These are phyloP conservation scores for Spodoptera littoralis DNA, from an alignment of 2,888 invertebrate species.

Conservation along the genomic window DNA sequence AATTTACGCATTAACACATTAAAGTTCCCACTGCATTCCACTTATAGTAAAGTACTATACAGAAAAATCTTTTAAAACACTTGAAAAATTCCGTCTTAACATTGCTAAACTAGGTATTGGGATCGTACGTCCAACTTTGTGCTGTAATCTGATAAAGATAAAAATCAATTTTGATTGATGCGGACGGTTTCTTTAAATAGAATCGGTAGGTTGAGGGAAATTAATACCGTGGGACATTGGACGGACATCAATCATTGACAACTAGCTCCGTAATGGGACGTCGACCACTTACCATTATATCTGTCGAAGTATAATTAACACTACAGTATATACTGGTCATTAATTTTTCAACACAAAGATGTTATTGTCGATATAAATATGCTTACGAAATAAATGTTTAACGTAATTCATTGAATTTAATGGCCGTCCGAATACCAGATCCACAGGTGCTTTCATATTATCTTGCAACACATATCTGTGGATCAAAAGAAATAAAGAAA, in stretches of 20 bases:
- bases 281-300: slow-evolving; percentile 59
- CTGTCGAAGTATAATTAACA: slow-evolving; percentile 51
- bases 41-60: slow-evolving; percentile 38
- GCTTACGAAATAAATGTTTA: slow-evolving; percentile 21
- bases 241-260: slow-evolving; percentile 56
- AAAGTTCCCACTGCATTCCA: slow-evolving; percentile 45
- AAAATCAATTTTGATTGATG: slow-evolving; percentile 22
- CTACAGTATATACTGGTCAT: slow-evolving; percentile 40
- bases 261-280: slow-evolving; percentile 48
- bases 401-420: slow-evolving; percentile 39
- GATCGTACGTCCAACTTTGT: slow-evolving; percentile 8
- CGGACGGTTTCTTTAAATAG: slow-evolving; percentile 29
- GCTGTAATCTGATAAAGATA: slow-evolving; percentile 3
- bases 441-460: slow-evolving; percentile 22
- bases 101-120: slow-evolving; percentile 10
- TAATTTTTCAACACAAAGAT: slow-evolving; percentile 46
- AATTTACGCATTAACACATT: slow-evolving; percentile 50
- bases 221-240: slow-evolving; percentile 49
- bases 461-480: slow-evolving; percentile 8
- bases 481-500: slow-evolving; percentile 3
- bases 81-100: slow-evolving; percentile 35
- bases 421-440: slow-evolving; percentile 12
- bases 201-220: slow-evolving; percentile 35
- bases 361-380: slow-evolving; percentile 36
- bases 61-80: slow-evolving; percentile 43